Conservation (phyloP, 92 coral and sea anemone genomes). For the Phenganax marumi region DNA sequence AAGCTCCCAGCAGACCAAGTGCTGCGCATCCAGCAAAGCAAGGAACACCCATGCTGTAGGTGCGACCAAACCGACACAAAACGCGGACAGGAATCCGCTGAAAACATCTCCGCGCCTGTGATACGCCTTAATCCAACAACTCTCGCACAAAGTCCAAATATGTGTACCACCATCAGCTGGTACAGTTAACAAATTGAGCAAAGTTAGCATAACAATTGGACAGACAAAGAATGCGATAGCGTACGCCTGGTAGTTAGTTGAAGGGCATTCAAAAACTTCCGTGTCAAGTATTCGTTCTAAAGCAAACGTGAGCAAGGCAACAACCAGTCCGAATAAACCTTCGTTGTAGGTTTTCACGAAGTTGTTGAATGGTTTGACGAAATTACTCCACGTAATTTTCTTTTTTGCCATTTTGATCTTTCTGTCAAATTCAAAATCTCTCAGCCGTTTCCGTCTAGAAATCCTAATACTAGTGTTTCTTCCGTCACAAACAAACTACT, state of each 20-base stretch:
- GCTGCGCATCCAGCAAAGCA: not conserved
- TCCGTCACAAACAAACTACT: too few relatives aligned
- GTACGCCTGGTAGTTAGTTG: not conserved
- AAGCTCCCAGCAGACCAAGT: constrained; percentile 23
- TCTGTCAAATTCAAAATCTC: not conserved
- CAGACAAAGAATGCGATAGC: not conserved
- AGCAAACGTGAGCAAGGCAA: constrained; percentile 1
- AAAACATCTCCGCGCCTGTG: not conserved
- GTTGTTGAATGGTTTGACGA: not conserved
- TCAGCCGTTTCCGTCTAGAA: too few relatives aligned
- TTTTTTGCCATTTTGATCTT: not conserved
- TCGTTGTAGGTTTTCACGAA: constrained; percentile 3
- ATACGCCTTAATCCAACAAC: constrained; percentile 1
- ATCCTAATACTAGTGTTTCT: too few relatives aligned
- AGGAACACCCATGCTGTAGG: constrained; percentile 15
- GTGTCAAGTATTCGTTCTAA: not conserved
- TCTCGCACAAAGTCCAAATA: not conserved
- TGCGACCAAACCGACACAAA: not conserved
- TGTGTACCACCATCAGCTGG: not conserved
- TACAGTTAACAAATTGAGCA: not conserved
- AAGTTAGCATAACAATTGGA: not conserved
- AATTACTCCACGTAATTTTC: not conserved
- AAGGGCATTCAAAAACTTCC: not conserved
- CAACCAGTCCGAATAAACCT: constrained; percentile 6
- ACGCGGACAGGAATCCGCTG: not conserved